Evolutionary conservation across 2,797 vertebrate genomes (phyloP), one percentile per base, ranked within the genome.

Genomic region (Sebastes vulpes): DNA sequence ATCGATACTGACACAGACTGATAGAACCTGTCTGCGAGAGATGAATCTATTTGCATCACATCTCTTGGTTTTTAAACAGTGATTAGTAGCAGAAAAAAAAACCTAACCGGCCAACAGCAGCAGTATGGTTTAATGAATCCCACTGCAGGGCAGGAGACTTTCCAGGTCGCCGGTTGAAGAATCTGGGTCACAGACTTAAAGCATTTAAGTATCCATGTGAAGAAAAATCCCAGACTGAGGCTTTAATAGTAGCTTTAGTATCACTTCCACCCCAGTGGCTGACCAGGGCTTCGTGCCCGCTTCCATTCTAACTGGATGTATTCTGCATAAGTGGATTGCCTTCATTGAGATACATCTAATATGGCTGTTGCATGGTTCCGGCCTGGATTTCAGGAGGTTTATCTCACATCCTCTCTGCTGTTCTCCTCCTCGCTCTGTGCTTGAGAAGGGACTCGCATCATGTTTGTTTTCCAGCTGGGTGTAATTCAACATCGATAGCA

Each of bases 401-500:
- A 82, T 79, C 75, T 81, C 59, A 1, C 69, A 57, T 76, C 52
- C 77, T 60, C 61, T 72, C 68, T 54, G 38, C 66, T 60, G 6
- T 67, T 64, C 58, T 54, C 53, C 29, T 77, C 52, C 56, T 59
- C 4, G 0, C 72, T 81, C 67, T 2, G 42, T 5, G 59, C 68
- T 21, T 72, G 66, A 84, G 32, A 14, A 81, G 69, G 63, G 87
- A 75, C 60, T 77, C 1, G 18, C 14, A 52, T 65, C 67, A 20
- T 48, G 71, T 88, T 88, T 87, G 83, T 87, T 84, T 87, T 90
- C 86, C 86, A 90, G 82, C 79, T 90, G 87, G 82, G 66, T 74
- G 75, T 77, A 74, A 84, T 84, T 89, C 89, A 91, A 38, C 87
- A 76, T 90, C 8, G 70, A 86, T 77, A 77, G 79, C 72, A 71